Conservation (phyloP, 2,113 vertebrate genomes). For the Puma concolor region DNA sequence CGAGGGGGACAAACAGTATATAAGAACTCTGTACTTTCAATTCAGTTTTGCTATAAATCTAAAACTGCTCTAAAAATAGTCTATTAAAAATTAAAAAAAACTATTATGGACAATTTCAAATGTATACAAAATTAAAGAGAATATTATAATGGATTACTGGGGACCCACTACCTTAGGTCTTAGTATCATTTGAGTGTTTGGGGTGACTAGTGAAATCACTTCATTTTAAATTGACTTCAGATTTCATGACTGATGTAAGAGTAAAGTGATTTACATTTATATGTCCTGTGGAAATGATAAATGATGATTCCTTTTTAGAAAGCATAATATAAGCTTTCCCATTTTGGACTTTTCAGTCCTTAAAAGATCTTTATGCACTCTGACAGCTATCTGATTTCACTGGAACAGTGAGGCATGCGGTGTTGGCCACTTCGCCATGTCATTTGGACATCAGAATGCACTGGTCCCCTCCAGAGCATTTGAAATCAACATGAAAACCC, state of each 20-base stretch:
- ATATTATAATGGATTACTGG: background rate
- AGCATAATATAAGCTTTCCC: background rate
- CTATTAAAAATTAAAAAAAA: background rate
- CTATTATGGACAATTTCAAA: background rate
- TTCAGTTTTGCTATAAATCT: background rate
- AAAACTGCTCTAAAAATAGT: constrained; percentile 35
- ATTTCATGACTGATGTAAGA: background rate
- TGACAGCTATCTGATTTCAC: background rate
- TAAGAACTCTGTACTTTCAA: background rate
- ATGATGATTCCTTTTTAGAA: background rate
- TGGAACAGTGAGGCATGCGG: background rate
- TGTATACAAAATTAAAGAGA: constrained; percentile 16
- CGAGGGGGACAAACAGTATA: background rate
- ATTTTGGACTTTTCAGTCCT: background rate
- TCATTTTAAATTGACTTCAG: background rate
- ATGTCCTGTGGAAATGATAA: background rate
- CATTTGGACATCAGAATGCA: background rate
- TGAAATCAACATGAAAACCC: constrained; percentile 8
- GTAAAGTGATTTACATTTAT: constrained; percentile 22
- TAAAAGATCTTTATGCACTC: background rate
- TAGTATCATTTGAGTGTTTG: background rate
- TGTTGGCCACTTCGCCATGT: background rate
- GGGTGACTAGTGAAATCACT: background rate
- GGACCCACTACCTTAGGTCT: background rate
- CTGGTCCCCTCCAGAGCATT: background rate